Percentiles rank a stretch among this genome's conserved stretches.
Evolutionary conservation across 2,888 invertebrate species (phyloP).

Genomic region (Aethes cnicana): DNA sequence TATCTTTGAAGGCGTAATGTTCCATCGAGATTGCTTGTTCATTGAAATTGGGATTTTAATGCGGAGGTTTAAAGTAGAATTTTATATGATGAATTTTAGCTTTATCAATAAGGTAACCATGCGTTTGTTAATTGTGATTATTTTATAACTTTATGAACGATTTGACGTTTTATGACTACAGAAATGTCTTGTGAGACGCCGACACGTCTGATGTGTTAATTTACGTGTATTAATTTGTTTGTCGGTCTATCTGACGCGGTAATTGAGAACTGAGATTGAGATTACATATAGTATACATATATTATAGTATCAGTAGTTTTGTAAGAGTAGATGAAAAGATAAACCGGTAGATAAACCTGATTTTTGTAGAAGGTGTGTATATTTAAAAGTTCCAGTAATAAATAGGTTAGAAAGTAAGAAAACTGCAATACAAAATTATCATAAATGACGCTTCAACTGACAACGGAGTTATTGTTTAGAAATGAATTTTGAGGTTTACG

Average conservation of each 20-base stretch:
- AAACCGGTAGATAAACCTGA: neutral
- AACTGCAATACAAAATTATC: no score
- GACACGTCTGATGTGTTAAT: slow-evolving; percentile 7
- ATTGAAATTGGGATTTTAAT: no score
- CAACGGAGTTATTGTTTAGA: no score
- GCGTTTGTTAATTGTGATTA: slow-evolving; percentile 11
- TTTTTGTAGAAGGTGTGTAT: neutral
- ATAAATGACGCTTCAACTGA: no score
- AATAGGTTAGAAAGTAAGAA: no score
- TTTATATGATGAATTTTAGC: neutral
- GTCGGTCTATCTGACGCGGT: slow-evolving; percentile 2
- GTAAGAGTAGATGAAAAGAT: slow-evolving; percentile 8
- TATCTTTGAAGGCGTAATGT: no score
- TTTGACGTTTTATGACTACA: slow-evolving; percentile 20
- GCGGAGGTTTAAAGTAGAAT: neutral
- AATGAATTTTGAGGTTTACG: no score
- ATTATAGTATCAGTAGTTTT: no score
- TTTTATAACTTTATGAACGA: slow-evolving; percentile 29
- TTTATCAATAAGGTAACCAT: slow-evolving; percentile 9
- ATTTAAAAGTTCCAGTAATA: no score
- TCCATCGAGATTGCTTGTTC: no score
- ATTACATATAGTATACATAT: no score
- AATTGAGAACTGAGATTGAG: slow-evolving; percentile 1
- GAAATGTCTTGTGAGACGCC: slow-evolving; percentile 10
- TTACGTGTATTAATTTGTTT: slow-evolving; percentile 12